Conservation (phyloP, 2,888 invertebrate genomes). For the Dryococelus australis region DNA sequence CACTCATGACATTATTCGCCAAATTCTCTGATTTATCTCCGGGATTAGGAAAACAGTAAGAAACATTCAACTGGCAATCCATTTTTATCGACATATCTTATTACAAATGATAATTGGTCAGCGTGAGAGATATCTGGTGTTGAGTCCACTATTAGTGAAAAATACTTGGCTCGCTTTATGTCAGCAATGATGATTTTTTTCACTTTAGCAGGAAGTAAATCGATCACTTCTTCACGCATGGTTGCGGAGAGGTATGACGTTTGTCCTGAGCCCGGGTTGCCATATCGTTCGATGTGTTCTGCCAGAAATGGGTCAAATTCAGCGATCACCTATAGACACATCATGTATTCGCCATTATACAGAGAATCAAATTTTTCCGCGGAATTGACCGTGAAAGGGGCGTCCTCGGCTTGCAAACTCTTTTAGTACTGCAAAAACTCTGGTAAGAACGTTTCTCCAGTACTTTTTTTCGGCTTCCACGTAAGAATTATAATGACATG, state of each 20-base stretch:
- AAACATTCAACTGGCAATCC: neutral
- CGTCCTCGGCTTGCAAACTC: too few species aligned
- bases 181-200: neutral
- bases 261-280: neutral
- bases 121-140: too few species aligned
- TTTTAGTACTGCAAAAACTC: too few species aligned
- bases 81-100: conserved; percentile 23
- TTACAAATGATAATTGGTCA: neutral
- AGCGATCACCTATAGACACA: neutral
- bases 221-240: neutral
- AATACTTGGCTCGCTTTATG: neutral
- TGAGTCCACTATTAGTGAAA: conserved; percentile 18
- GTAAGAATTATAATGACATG: too few species aligned
- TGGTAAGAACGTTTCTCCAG: too few species aligned
- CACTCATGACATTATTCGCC: neutral
- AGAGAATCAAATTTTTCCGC: too few species aligned
- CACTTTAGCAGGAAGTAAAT: neutral
- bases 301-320: conserved; percentile 12
- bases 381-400: too few species aligned
- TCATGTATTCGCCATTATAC: too few species aligned
- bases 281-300: neutral
- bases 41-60: neutral
- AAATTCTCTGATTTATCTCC: conserved; percentile 22
- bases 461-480: too few species aligned
- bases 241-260: neutral